A percentile compares a stretch with the other conserved stretches of the same genome.
phyloP scores from a whole-genome alignment of 2,113 vertebrate genomes.

The Gasterosteus nipponicus region DNA sequence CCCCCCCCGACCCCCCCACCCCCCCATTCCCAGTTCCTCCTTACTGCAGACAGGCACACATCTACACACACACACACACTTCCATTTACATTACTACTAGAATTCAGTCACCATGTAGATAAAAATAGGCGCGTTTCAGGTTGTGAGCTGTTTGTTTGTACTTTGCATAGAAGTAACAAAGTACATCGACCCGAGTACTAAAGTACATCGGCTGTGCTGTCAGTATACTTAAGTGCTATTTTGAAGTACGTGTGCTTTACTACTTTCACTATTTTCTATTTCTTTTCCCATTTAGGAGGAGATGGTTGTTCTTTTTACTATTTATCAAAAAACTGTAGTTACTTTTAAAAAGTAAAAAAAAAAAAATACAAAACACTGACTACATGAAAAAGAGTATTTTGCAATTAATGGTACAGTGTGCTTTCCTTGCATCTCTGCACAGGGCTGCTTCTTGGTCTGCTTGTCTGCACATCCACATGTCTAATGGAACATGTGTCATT shows the following conservation, averaged over 20 bases:
- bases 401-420: too few species aligned
- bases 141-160: background rate
- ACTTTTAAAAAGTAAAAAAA: background rate
- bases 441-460: too few species aligned
- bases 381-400: too few species aligned
- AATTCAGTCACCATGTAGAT: background rate
- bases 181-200: background rate
- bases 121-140: background rate
- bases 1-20: slow-evolving; percentile 4
- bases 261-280: background rate
- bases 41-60: slow-evolving; percentile 31
- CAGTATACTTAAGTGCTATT: background rate
- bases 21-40: slow-evolving; percentile 49
- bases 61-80: background rate
- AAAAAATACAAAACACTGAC: background rate
- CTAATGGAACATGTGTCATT: too few species aligned
- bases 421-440: too few species aligned
- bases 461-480: too few species aligned
- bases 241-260: background rate
- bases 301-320: background rate
- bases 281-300: background rate
- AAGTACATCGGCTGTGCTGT: background rate
- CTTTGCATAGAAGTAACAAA: background rate
- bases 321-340: background rate
- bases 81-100: background rate